phyloP scores from a whole-genome alignment of 2,888 invertebrate genomes.

The Neocrepidodera transversa region DNA sequence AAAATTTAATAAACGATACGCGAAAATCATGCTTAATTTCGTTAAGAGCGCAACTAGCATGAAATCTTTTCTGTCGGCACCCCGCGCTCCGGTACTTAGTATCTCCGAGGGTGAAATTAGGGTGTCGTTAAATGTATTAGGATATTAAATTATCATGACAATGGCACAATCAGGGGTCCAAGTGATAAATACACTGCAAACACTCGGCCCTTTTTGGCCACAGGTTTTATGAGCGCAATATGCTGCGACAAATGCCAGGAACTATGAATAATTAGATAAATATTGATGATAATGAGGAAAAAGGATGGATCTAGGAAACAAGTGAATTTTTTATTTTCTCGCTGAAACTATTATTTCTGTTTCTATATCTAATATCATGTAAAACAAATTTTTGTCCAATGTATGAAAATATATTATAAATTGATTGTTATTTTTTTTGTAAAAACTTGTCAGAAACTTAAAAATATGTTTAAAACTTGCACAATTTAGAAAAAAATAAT shows the following conservation, averaged over 20 bases:
- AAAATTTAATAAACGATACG: not conserved
- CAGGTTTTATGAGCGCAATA: conserved; percentile 61
- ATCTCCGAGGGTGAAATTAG: conserved; percentile 56
- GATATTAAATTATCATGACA: conserved; percentile 64
- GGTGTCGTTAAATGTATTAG: conserved; percentile 63
- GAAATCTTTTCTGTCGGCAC: conserved; percentile 29
- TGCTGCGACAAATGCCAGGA: conserved; percentile 58
- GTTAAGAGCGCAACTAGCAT: conserved; percentile 28
- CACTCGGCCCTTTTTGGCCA: conserved; percentile 61
- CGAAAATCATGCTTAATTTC: conserved; percentile 3
- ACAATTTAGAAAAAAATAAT: no score
- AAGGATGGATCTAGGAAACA: conserved; percentile 12
- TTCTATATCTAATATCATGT: no score
- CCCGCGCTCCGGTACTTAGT: conserved; percentile 38
- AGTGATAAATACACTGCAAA: conserved; percentile 62
- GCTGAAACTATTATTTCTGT: no score
- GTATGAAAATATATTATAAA: no score
- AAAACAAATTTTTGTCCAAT: no score
- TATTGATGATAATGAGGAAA: conserved; percentile 33
- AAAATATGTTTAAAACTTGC: no score
- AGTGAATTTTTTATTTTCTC: no score
- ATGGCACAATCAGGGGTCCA: conserved; percentile 60
- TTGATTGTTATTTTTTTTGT: no score
- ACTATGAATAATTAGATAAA: conserved; percentile 58
- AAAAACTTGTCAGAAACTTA: no score